Percentiles rank a stretch among this genome's conserved stretches.
Evolutionary conservation across 2,113 vertebrate genomes (phyloP).

Genomic region (Callopanchax toddi): DNA sequence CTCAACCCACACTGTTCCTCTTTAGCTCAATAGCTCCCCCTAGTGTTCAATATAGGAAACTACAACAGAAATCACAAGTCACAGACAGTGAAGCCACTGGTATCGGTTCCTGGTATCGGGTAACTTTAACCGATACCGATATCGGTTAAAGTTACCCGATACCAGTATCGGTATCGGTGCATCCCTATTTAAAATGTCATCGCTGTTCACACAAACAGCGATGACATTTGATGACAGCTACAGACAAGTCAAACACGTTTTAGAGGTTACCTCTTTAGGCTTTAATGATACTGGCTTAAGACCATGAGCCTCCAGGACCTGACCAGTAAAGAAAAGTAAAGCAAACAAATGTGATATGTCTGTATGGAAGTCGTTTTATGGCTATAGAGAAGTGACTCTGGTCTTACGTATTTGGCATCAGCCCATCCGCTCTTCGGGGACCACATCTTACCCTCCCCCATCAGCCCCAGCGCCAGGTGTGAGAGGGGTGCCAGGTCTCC

Average conservation of each 20-base stretch:
- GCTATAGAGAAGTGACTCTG: neutral
- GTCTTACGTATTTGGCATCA: conserved; percentile 97
- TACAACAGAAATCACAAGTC: too few species aligned
- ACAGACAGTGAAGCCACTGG: too few species aligned
- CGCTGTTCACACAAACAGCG: neutral
- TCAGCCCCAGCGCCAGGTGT: conserved; percentile 94
- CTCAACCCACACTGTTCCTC: too few species aligned
- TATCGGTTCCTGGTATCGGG: too few species aligned
- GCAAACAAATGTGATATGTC: conserved; percentile 34
- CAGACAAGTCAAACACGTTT: too few species aligned
- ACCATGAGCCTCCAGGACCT: conserved; percentile 96
- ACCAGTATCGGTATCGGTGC: too few species aligned
- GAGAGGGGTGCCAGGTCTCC: conserved; percentile 97
- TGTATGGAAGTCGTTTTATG: too few species aligned
- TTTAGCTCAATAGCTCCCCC: too few species aligned
- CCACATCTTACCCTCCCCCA: conserved; percentile 99
- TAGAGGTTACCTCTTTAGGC: conserved; percentile 92
- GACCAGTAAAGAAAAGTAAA: conserved; percentile 31
- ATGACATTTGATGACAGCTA: too few species aligned
- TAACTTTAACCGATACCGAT: too few species aligned
- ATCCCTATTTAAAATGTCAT: conserved; percentile 26
- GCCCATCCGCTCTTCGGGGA: conserved; percentile 99
- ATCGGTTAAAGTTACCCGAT: too few species aligned
- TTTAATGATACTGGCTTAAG: conserved; percentile 91
- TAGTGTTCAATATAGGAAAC: too few species aligned